Percentiles rank a stretch among this genome's conserved stretches.
Conservation (phyloP, 2,113 vertebrate species). For the Capricornis sumatraensis region DNA sequence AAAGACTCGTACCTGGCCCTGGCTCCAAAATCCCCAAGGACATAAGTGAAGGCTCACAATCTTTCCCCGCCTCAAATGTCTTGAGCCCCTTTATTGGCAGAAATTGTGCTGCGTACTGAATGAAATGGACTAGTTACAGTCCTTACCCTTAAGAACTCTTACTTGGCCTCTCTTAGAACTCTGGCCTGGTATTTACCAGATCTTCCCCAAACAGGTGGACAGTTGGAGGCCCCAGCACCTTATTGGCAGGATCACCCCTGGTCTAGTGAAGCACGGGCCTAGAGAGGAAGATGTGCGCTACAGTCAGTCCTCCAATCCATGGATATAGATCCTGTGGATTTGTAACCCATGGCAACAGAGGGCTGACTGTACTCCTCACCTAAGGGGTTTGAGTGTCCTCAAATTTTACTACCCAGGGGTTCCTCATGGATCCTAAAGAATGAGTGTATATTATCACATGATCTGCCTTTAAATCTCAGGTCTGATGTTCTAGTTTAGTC, state of each 20-base stretch:
- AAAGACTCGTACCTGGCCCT: background rate
- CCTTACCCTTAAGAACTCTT: background rate
- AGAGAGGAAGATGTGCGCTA: rapidly evolving
- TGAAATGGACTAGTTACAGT: background rate
- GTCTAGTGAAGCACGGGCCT: rapidly evolving
- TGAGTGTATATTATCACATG: background rate
- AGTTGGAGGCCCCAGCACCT: too few species aligned
- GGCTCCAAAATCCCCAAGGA: background rate
- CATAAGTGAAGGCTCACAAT: background rate
- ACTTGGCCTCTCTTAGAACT: background rate
- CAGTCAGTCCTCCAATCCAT: background rate
- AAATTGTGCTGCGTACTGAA: background rate
- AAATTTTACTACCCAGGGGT: background rate
- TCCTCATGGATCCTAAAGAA: background rate
- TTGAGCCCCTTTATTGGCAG: background rate
- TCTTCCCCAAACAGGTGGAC: background rate
- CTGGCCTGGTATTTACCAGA: background rate
- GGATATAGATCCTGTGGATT: background rate
- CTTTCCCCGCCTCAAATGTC: background rate
- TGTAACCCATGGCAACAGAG: background rate
- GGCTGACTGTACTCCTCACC: background rate
- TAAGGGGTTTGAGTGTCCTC: background rate
- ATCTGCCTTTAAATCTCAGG: background rate
- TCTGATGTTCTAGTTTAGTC: background rate
- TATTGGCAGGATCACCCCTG: background rate